These are phyloP conservation scores for Cirrhinus molitorella DNA, from an alignment of 2,797 vertebrate genomes.

Conservation along the genomic window DNA sequence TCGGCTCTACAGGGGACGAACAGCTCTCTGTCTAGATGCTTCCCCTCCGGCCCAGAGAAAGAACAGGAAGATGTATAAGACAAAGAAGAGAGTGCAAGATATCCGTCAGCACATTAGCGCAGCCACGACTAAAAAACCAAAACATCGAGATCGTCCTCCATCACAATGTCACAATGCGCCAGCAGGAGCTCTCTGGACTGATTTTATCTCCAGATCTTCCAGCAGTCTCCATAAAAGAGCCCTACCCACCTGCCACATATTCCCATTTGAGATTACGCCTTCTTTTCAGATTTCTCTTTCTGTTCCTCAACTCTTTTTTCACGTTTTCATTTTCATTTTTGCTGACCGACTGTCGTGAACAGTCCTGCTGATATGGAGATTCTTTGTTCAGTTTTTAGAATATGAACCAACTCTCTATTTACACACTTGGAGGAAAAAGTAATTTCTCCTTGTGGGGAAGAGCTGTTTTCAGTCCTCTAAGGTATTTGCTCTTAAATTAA, in stretches of 20 bases:
- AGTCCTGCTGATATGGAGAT: constrained; percentile 71
- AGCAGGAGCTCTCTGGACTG: constrained; percentile 56
- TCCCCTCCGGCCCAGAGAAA: constrained; percentile 51
- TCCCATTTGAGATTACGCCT: constrained; percentile 67
- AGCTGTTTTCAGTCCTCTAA: constrained; percentile 33
- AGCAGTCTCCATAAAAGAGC: constrained; percentile 71
- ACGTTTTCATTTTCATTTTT: constrained; percentile 56
- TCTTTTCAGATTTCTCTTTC: constrained; percentile 14
- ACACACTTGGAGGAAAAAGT: constrained; percentile 47
- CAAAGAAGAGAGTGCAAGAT: constrained; percentile 21
- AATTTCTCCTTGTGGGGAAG: constrained; percentile 54
- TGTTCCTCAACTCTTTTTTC: constrained; percentile 26
- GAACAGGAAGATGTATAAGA: constrained; percentile 12
- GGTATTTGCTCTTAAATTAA: constrained; percentile 36
- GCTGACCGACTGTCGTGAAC: constrained; percentile 76
- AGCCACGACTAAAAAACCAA: constrained; percentile 10
- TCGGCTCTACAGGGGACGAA: constrained; percentile 69
- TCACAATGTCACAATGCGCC: constrained; percentile 74
- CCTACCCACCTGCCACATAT: constrained; percentile 63
- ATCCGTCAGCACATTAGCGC: constrained; percentile 31
- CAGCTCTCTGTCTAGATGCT: constrained; percentile 69
- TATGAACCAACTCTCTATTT: constrained; percentile 65
- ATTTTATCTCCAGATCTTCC: constrained; percentile 73
- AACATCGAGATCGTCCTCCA: constrained; percentile 73
- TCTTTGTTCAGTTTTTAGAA: constrained; percentile 69